phyloP scores from a whole-genome alignment of 2,113 vertebrate species.

The Malurus cyaneus region DNA sequence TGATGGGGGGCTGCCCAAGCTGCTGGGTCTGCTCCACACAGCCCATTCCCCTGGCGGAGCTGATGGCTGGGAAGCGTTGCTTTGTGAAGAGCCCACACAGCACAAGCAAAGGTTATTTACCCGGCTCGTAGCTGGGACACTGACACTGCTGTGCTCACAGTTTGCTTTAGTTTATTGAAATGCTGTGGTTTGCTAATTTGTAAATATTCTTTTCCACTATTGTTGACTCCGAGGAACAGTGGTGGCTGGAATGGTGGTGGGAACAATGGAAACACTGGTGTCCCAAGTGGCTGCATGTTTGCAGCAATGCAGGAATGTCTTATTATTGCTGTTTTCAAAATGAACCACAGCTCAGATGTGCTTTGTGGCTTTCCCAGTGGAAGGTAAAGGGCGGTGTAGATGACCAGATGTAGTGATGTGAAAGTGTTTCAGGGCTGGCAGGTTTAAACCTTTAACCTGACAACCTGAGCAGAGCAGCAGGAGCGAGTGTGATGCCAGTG shows the following conservation, averaged over 20 bases:
- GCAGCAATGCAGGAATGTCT: neutral
- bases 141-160: fast-evolving
- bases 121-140: neutral
- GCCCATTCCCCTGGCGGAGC: fast-evolving
- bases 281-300: neutral
- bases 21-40: neutral
- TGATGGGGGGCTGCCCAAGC: neutral
- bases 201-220: neutral
- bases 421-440: neutral
- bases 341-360: neutral
- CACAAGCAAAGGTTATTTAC: neutral
- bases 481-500: fast-evolving
- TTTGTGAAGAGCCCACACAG: fast-evolving
- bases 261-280: neutral
- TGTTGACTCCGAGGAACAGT: neutral
- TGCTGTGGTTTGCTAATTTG: neutral
- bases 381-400: neutral
- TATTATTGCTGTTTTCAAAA: neutral
- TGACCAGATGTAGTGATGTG: neutral
- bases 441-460: neutral
- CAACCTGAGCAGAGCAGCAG: neutral
- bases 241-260: neutral
- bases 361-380: neutral
- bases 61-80: fast-evolving
- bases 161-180: neutral